Percentiles rank a stretch among this genome's conserved stretches.
Evolutionary conservation across 1,140 invertebrate genomes (phyloP).

Genomic region (Probaryconus sp.): DNA sequence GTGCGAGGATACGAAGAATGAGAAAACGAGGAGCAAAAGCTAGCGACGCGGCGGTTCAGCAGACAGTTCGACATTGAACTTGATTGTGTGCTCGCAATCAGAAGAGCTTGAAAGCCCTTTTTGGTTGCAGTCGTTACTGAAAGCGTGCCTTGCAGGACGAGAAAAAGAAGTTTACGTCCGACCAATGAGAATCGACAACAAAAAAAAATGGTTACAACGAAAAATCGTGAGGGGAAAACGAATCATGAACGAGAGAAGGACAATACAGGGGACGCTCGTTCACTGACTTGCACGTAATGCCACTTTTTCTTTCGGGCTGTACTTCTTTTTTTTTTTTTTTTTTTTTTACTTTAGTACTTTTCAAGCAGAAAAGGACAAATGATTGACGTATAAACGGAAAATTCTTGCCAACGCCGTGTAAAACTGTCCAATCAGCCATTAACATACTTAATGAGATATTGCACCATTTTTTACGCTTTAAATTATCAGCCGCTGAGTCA

Average conservation of each 20-base stretch:
- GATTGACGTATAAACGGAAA: constrained; percentile 25
- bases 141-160: constrained; percentile 18
- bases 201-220: constrained; percentile 47
- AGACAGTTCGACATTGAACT: constrained; percentile 50
- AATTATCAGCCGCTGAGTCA: constrained; percentile 15
- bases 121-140: constrained; percentile 35
- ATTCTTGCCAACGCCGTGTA: constrained; percentile 19
- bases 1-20: constrained; percentile 5
- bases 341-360: constrained; percentile 37
- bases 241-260: constrained; percentile 20
- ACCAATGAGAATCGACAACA: constrained; percentile 38
- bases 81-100: constrained; percentile 50
- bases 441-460: constrained; percentile 19
- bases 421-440: constrained; percentile 26
- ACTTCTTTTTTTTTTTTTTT: constrained; percentile 31
- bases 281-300: constrained; percentile 14
- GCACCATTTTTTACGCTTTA: constrained; percentile 21
- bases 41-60: constrained; percentile 11
- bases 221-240: constrained; percentile 48
- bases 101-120: constrained; percentile 39
- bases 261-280: constrained; percentile 19
- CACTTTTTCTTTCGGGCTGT: constrained; percentile 30
- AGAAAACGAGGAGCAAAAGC: constrained; percentile 28
- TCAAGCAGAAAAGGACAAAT: constrained; percentile 20
- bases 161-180: constrained; percentile 31